These are phyloP conservation scores for Rhinatrema bivittatum DNA, from an alignment of 2,797 vertebrate species.

Conservation along the genomic window DNA sequence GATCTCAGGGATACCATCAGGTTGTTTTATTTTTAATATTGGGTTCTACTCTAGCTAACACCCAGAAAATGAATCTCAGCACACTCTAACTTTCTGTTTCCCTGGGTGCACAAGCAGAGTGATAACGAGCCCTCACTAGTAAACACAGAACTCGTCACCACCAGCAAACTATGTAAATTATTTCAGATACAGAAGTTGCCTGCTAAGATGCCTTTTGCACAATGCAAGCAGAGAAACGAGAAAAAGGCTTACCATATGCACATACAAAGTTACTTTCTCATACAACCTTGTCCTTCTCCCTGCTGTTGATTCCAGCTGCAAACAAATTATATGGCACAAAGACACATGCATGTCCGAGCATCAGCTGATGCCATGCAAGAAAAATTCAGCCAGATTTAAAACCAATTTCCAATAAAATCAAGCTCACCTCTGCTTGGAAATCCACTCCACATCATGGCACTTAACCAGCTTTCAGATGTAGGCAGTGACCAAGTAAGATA, in stretches of 20 bases:
- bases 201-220: constrained; percentile 46
- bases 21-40: constrained; percentile 22
- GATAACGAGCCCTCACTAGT: constrained; percentile 32
- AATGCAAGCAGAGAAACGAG: constrained; percentile 39
- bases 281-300: constrained; percentile 21
- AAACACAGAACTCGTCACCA: constrained; percentile 35
- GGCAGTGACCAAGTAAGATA: constrained; percentile 51
- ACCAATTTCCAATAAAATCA: constrained; percentile 43
- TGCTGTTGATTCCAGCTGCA: constrained; percentile 12
- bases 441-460: constrained; percentile 72
- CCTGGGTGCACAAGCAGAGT: constrained; percentile 29
- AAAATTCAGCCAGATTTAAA: constrained; percentile 40
- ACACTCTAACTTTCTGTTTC: constrained; percentile 2
- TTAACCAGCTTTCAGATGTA: constrained; percentile 31
- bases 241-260: constrained; percentile 30
- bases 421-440: constrained; percentile 73
- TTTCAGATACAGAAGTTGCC: constrained; percentile 53
- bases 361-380: constrained; percentile 25
- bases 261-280: constrained; percentile 38
- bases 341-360: constrained; percentile 23
- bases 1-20: constrained; percentile 18
- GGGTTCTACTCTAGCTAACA: constrained; percentile 22
- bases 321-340: constrained; percentile 24
- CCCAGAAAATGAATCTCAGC: constrained; percentile 27
- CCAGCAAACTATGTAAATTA: constrained; percentile 33